Evolutionary conservation across 1,140 invertebrate species (phyloP).

Genomic region (Venturia canescens): DNA sequence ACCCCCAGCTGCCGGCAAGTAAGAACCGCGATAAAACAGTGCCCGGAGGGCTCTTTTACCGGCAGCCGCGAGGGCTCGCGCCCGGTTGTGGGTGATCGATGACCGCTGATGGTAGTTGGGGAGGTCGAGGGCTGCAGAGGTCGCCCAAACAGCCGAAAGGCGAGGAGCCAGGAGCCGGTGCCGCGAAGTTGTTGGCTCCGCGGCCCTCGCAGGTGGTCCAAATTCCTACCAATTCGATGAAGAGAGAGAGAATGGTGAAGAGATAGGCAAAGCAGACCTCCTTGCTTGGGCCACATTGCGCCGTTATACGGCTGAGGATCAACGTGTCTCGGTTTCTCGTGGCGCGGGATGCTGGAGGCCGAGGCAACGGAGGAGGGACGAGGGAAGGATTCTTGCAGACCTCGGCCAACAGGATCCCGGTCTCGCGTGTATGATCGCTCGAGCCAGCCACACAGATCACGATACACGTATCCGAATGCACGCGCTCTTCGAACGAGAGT

Average conservation of each 20-base stretch:
- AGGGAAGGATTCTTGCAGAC: conserved; percentile 39
- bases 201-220: background rate
- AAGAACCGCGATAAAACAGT: too few species aligned
- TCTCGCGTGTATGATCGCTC: conserved; percentile 37
- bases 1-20: too few species aligned
- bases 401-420: conserved; percentile 44
- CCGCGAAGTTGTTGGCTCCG: too few species aligned
- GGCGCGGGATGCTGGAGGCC: background rate
- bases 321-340: conserved; percentile 4
- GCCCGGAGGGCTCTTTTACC: too few species aligned
- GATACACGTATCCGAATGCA: background rate
- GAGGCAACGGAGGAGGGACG: background rate
- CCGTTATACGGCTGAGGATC: background rate
- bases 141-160: too few species aligned
- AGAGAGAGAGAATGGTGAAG: conserved; percentile 27
- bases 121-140: too few species aligned
- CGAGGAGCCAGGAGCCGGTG: too few species aligned
- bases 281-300: conserved; percentile 9
- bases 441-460: background rate
- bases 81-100: too few species aligned
- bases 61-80: too few species aligned
- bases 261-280: conserved; percentile 38
- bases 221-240: background rate
- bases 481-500: background rate
- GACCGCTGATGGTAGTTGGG: too few species aligned